Evolutionary conservation across 2,797 vertebrate species (phyloP), one percentile per base, ranked within the genome.

Genomic region (Argentina silus): DNA sequence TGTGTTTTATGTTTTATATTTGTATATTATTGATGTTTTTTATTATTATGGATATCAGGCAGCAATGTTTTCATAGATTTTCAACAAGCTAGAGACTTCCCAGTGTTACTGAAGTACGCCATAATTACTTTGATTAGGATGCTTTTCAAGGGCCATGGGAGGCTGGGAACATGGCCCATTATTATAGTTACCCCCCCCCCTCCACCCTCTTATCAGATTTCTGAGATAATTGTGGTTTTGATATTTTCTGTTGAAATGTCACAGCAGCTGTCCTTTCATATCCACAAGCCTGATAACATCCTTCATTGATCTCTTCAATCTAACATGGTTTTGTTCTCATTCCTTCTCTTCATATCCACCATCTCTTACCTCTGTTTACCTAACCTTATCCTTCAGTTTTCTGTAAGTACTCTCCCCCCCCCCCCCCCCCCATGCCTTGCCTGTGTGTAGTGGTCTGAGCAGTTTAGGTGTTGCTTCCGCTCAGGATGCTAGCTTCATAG

Each of bases 341-440:
- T 79, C 83, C 79, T 82, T 85, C 60, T 76, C 80, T 85, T 81
- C 78, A 78, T 78, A 80, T 56, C 50, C 51, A 42, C n/a, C 69
- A 65, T 79, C 56, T 19, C 67, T 21, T 51, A 75, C 75, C 53
- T 86, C 78, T 87, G 63, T 92, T 85, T 80, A 45, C 78, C 69
- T 87, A 84, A 87, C 72, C 73, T 80, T 89, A 80, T 81, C 80
- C 91, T 86, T 87, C 92, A 94, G 93, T 95, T 95, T 89, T 70
- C 89, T 51, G 94, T 95, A 93, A 93, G 93, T 95, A 93, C 82
- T 68, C 78, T 51, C 69, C 72, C 57, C 71, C 72, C 60, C 75
- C 64, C 71, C 11, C 56, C 55, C 69, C 72, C 57, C 71, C 72
- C 60, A 75, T 64, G 72, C 11, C 56, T 75, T 63, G 17, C 63